phyloP scores from a whole-genome alignment of 2,888 invertebrate genomes.

The Xanthorhoe designata region DNA sequence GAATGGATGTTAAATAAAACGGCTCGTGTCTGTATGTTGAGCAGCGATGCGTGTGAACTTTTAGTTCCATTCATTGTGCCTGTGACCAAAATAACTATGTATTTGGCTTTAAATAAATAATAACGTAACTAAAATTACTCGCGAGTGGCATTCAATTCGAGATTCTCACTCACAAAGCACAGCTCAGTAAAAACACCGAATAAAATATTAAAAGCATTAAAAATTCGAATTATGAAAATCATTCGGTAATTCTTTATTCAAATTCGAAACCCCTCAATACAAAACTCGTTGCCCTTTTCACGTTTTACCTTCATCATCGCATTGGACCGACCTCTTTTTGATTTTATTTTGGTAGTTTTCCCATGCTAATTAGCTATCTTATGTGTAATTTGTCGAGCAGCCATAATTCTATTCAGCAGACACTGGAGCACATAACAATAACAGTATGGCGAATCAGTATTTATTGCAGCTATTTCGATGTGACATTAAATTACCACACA shows the following conservation, averaged over 20 bases:
- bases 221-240: neutral
- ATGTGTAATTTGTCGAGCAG: slow-evolving; percentile 1
- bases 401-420: slow-evolving; percentile 56
- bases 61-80: slow-evolving; percentile 56
- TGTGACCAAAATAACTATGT: slow-evolving; percentile 9
- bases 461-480: slow-evolving; percentile 66
- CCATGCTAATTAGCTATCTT: neutral
- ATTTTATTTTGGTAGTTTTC: neutral
- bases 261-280: neutral
- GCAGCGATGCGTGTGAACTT: slow-evolving; percentile 71
- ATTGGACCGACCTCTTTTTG: neutral
- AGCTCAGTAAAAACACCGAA: neutral
- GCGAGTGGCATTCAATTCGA: neutral
- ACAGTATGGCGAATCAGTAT: slow-evolving; percentile 65
- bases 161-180: neutral
- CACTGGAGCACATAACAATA: slow-evolving; percentile 65
- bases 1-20: slow-evolving; percentile 59
- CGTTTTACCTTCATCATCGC: neutral
- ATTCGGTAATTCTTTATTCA: neutral
- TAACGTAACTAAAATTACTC: neutral
- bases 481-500: slow-evolving; percentile 52
- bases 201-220: neutral
- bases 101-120: neutral
- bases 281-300: neutral
- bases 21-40: slow-evolving; percentile 62